These are phyloP conservation scores for Dilophus febrilis DNA, from an alignment of 2,888 invertebrate species.

Conservation along the genomic window DNA sequence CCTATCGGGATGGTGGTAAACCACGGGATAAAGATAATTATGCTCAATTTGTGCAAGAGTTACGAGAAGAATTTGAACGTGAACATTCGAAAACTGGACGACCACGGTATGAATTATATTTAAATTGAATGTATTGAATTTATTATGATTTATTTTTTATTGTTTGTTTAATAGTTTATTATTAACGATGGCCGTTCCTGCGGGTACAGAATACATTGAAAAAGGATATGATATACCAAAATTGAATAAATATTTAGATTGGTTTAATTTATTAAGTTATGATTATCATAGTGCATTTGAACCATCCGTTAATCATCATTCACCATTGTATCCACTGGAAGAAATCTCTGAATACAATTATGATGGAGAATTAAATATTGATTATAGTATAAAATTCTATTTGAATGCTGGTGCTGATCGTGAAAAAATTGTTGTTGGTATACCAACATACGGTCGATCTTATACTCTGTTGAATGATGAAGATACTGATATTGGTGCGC, in stretches of 20 bases:
- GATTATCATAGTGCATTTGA: slow-evolving; percentile 88
- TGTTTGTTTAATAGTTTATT: slow-evolving; percentile 36
- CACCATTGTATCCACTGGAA: slow-evolving; percentile 62
- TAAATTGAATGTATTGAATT: not conserved
- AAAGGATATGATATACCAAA: slow-evolving; percentile 84
- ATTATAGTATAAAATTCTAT: slow-evolving; percentile 71
- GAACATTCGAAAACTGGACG: slow-evolving; percentile 73
- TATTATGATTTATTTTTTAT: not conserved
- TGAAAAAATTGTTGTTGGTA: slow-evolving; percentile 67
- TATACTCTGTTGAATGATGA: slow-evolving; percentile 78
- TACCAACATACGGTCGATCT: slow-evolving; percentile 79
- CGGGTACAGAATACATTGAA: slow-evolving; percentile 82
- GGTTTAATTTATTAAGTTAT: slow-evolving; percentile 81
- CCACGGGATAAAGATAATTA: slow-evolving; percentile 75
- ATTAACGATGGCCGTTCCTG: slow-evolving; percentile 86
- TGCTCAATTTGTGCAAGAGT: slow-evolving; percentile 70
- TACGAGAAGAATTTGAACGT: slow-evolving; percentile 74
- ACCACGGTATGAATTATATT: slow-evolving; percentile 26
- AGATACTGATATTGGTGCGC: slow-evolving; percentile 69
- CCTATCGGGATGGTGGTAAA: slow-evolving; percentile 41
- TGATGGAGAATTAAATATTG: slow-evolving; percentile 74
- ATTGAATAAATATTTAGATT: slow-evolving; percentile 75
- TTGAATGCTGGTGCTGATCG: slow-evolving; percentile 60
- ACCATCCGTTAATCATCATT: slow-evolving; percentile 80
- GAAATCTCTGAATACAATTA: slow-evolving; percentile 80